phyloP scores from a whole-genome alignment of 2,113 vertebrate genomes.

The Charina bottae region DNA sequence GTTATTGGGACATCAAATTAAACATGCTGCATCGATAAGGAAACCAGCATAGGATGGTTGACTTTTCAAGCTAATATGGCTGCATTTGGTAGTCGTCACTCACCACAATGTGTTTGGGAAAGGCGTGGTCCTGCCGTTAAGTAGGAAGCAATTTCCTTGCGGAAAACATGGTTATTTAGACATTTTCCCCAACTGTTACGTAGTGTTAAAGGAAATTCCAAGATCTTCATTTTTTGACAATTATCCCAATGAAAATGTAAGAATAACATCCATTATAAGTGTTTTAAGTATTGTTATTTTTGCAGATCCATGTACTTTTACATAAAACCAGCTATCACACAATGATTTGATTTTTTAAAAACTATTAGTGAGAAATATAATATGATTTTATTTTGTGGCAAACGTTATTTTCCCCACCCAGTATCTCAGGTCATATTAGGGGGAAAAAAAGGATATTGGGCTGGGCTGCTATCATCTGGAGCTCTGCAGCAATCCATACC shows the following conservation, averaged over 20 bases:
- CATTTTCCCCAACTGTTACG: not conserved
- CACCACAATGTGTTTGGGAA: not conserved
- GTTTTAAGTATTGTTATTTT: not conserved
- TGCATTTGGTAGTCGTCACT: conserved; percentile 24
- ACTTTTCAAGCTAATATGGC: conserved; percentile 37
- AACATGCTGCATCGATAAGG: fast-evolving
- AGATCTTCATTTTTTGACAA: not conserved
- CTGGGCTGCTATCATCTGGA: not conserved
- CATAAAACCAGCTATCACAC: not conserved
- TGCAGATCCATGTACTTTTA: not conserved
- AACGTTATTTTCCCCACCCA: not conserved
- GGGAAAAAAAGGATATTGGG: not conserved
- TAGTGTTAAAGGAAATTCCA: not conserved
- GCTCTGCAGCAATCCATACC: not conserved
- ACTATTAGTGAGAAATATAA: not conserved
- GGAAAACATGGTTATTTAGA: conserved; percentile 32
- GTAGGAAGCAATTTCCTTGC: conserved; percentile 6
- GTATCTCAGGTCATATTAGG: not conserved
- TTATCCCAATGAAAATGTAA: not conserved
- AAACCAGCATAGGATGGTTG: not conserved
- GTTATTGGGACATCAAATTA: conserved; percentile 19
- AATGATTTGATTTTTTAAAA: not conserved
- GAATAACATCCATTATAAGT: not conserved
- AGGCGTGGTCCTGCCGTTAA: conserved; percentile 48
- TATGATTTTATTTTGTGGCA: not conserved